Evolutionary conservation across 2,797 vertebrate genomes (phyloP).

Genomic region (Falco naumanni): DNA sequence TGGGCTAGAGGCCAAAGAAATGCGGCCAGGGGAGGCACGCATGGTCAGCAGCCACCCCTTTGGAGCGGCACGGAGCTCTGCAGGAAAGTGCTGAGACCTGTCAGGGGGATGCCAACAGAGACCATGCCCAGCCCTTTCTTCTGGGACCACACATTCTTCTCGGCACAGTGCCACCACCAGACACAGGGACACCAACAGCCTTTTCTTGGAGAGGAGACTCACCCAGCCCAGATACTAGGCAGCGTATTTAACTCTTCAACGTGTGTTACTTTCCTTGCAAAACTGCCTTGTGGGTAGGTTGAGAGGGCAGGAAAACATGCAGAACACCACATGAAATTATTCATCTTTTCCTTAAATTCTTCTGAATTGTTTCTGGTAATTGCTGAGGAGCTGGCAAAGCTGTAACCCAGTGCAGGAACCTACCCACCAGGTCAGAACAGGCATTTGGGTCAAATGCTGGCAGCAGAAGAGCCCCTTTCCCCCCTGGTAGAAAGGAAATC

Average conservation of each 20-base stretch:
- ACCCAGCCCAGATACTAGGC: not conserved
- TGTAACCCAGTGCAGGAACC: not conserved
- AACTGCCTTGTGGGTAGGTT: not conserved
- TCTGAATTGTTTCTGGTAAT: not conserved
- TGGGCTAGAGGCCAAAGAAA: not conserved
- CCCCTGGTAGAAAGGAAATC: not conserved
- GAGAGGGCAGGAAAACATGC: not conserved
- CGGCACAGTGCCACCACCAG: too few relatives aligned
- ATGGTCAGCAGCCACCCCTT: not conserved
- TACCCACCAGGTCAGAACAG: not conserved
- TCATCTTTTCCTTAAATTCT: not conserved
- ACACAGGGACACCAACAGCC: not conserved
- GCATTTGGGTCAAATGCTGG: not conserved
- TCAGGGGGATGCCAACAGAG: fast-evolving
- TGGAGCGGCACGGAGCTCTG: fast-evolving
- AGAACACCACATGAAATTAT: not conserved
- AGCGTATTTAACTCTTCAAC: not conserved
- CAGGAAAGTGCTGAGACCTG: not conserved
- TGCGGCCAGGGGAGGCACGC: too few relatives aligned
- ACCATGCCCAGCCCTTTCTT: not conserved
- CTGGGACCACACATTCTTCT: not conserved
- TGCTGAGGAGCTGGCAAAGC: not conserved
- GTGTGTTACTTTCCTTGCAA: not conserved
- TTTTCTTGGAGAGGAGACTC: not conserved
- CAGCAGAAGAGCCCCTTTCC: not conserved